These are phyloP conservation scores for Melanotaenia trifasciata DNA, from an alignment of 2,797 vertebrate genomes.

Conservation along the genomic window DNA sequence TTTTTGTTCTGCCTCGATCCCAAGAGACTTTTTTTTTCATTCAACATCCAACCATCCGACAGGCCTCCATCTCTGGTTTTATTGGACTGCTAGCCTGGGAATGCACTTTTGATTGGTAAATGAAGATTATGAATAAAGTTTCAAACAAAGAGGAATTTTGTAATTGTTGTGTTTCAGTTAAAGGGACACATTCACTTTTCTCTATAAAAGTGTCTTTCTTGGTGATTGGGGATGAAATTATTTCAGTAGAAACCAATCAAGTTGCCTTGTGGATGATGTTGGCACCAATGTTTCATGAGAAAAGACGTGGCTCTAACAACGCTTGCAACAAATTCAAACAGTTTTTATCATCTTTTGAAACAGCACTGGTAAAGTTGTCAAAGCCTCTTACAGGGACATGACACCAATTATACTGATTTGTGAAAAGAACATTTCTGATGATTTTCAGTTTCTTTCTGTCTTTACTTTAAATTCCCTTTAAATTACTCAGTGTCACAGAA, in stretches of 20 bases:
- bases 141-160: conserved; percentile 67
- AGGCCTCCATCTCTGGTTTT: conserved; percentile 73
- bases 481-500: background rate
- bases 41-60: conserved; percentile 60
- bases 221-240: background rate
- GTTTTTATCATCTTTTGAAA: background rate
- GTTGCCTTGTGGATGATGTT: background rate
- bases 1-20: conserved; percentile 57
- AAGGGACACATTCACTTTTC: background rate
- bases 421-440: background rate
- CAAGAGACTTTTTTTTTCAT: conserved; percentile 56
- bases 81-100: conserved; percentile 81
- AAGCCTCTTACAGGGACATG: background rate
- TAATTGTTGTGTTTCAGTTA: conserved; percentile 15
- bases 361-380: background rate
- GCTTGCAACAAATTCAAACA: background rate
- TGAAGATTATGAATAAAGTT: conserved; percentile 85
- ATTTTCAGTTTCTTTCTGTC: background rate
- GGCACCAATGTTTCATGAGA: no score
- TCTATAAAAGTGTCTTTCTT: background rate
- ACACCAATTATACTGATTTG: background rate
- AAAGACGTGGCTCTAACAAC: background rate
- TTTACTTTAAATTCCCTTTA: background rate
- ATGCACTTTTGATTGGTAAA: conserved; percentile 85
- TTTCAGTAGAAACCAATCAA: background rate